A percentile compares a stretch with the other conserved stretches of the same genome.
Conservation (phyloP, 2,888 invertebrate species). For the Altica lythri region DNA sequence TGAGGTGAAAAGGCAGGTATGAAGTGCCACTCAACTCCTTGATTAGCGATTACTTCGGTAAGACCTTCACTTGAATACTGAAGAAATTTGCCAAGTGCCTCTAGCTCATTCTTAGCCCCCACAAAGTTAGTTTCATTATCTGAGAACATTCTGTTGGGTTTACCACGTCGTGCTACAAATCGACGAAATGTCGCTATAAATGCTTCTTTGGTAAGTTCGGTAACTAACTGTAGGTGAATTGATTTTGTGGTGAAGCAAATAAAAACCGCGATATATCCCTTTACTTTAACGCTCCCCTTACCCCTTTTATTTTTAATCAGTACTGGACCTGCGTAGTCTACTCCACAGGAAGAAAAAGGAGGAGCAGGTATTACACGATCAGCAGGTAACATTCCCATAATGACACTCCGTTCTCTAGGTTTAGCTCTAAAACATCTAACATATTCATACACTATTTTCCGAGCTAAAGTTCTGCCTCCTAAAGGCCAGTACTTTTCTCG, state of each 20-base stretch:
- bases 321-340: constrained; percentile 31
- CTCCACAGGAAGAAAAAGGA: no score
- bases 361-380: no score
- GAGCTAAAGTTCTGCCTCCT: no score
- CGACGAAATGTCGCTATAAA: constrained; percentile 11
- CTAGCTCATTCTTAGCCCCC: constrained; percentile 7
- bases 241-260: constrained; percentile 3
- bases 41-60: neutral
- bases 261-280: constrained; percentile 22
- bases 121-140: constrained; percentile 26
- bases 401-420: no score
- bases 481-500: no score
- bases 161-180: constrained; percentile 10
- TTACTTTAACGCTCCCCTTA: constrained; percentile 13
- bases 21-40: constrained; percentile 9
- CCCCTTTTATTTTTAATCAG: constrained; percentile 12
- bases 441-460: constrained; percentile 15
- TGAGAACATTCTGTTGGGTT: constrained; percentile 5
- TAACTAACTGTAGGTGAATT: constrained; percentile 7
- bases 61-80: neutral
- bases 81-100: neutral
- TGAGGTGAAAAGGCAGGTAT: constrained; percentile 42
- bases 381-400: no score
- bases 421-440: constrained; percentile 18
- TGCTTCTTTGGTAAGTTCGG: neutral